A percentile compares a stretch with the other conserved stretches of the same genome.
phyloP scores from a whole-genome alignment of 2,113 vertebrate genomes.

The Microtus pennsylvanicus region DNA sequence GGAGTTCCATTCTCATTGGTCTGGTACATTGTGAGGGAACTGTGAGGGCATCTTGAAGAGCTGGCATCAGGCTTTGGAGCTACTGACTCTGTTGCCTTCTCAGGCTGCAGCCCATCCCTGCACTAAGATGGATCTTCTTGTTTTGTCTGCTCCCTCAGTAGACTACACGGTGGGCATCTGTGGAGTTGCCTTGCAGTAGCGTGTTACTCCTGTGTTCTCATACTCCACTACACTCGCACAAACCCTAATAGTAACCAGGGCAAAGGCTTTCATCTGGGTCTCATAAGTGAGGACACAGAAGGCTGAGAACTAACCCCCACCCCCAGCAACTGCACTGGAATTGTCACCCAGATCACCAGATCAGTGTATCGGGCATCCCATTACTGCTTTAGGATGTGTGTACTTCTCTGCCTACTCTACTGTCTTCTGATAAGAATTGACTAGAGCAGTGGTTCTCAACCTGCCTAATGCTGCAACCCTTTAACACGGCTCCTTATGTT shows the following conservation, averaged over 20 bases:
- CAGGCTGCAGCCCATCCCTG: rapidly evolving
- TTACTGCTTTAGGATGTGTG: neutral
- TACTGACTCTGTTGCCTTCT: neutral
- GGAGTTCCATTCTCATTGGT: slow-evolving; percentile 69
- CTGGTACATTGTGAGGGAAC: slow-evolving; percentile 69
- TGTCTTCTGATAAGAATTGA: neutral
- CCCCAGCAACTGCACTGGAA: neutral
- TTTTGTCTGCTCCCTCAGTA: rapidly evolving
- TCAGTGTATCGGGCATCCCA: neutral
- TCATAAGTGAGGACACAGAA: neutral
- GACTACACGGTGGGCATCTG: rapidly evolving
- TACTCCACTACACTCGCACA: neutral
- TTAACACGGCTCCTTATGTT: neutral
- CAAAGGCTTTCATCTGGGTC: neutral
- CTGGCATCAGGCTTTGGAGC: slow-evolving; percentile 55
- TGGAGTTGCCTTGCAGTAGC: neutral
- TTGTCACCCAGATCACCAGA: neutral
- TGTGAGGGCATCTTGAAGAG: neutral
- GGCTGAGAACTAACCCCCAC: neutral
- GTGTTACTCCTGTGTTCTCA: neutral
- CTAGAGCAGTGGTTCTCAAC: neutral
- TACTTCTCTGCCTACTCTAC: neutral
- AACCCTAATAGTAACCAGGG: neutral
- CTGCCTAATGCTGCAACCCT: neutral
- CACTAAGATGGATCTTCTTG: neutral